Evolutionary conservation across 2,113 vertebrate species (phyloP).

Genomic region (Callospermophilus lateralis): DNA sequence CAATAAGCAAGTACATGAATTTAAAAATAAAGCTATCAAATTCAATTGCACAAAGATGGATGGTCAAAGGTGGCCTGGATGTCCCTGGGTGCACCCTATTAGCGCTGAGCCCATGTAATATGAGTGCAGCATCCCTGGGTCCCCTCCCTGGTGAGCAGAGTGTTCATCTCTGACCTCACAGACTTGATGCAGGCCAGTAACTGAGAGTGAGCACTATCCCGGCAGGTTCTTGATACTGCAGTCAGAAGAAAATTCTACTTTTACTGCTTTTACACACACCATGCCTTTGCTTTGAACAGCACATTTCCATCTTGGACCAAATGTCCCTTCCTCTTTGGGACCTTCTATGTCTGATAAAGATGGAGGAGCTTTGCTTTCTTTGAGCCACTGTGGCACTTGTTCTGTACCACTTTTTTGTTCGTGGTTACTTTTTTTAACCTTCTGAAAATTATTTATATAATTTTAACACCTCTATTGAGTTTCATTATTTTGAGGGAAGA

Average conservation of each 20-base stretch:
- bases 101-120: background rate
- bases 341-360: background rate
- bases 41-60: background rate
- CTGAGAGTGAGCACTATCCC: accelerated
- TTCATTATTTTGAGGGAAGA: background rate
- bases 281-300: background rate
- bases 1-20: background rate
- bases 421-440: background rate
- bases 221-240: no score
- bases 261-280: background rate
- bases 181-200: no score
- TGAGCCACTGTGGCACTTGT: background rate
- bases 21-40: background rate
- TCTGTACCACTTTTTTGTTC: background rate
- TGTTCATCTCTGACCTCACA: accelerated
- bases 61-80: background rate
- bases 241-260: background rate
- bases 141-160: background rate
- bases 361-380: background rate
- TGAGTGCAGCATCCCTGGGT: no score
- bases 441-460: background rate
- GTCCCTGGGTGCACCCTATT: no score
- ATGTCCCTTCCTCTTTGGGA: background rate
- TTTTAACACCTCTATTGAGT: background rate
- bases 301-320: background rate